phyloP scores from a whole-genome alignment of 2,888 invertebrate genomes.

The Cephus sareptanus region DNA sequence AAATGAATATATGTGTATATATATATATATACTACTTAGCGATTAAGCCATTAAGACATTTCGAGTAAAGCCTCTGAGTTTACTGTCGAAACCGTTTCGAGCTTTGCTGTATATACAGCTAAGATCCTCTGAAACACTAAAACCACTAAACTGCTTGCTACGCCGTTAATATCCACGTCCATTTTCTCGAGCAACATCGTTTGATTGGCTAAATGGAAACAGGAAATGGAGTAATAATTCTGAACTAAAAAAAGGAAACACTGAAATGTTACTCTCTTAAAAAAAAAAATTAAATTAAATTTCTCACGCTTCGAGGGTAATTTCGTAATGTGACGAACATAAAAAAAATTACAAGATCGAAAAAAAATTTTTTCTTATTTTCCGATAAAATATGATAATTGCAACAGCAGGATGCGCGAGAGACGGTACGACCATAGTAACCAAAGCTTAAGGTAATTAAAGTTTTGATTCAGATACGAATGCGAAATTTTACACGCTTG shows the following conservation, averaged over 20 bases:
- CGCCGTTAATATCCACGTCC: constrained; percentile 30
- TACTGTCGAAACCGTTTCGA: constrained; percentile 27
- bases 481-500: not conserved
- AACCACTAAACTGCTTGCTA: constrained; percentile 41
- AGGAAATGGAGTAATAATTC: not conserved
- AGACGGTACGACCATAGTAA: not conserved
- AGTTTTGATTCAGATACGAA: not conserved
- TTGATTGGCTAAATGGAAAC: not conserved
- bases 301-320: too few relatives aligned
- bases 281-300: too few relatives aligned
- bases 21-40: constrained; percentile 9
- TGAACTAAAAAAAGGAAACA: not conserved
- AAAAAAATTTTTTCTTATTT: too few relatives aligned
- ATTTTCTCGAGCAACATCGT: constrained; percentile 15
- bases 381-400: not conserved
- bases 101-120: constrained; percentile 11
- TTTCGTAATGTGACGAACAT: too few relatives aligned
- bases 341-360: not conserved
- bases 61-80: constrained; percentile 26
- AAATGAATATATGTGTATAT: constrained; percentile 8
- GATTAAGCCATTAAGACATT: constrained; percentile 40
- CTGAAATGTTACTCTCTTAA: too few relatives aligned
- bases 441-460: not conserved
- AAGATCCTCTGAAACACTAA: constrained; percentile 40
- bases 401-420: not conserved